Evolutionary conservation across 2,113 vertebrate species (phyloP), one percentile per base, ranked within the genome.

Genomic region (Bubo blakistoni): DNA sequence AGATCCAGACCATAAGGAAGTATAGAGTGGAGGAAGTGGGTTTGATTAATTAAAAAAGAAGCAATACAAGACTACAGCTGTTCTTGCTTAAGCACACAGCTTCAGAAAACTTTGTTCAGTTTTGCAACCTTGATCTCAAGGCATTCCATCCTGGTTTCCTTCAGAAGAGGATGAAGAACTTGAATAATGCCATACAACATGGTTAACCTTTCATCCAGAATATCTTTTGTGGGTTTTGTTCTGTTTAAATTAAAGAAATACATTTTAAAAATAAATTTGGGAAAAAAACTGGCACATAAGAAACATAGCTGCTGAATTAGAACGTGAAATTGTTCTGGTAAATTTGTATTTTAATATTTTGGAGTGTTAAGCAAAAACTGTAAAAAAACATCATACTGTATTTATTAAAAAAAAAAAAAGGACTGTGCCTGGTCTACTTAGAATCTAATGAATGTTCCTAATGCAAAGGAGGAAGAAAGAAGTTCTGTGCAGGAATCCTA

Each of bases 41-140:
- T 88, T 89, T 85, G 81, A 79, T 79, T 86, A 96, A 97, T 95
- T 96, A 95, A 95, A 93, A 94, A 74, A 85, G 62, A 47, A 81
- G 89, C 55, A 85, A 13, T 30, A 19, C 38, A 84, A 59, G 62
- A 76, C 47, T 90, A 74, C 94, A 97, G 95, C 93, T 96, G 92
- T 79, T 96, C 79, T 85, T 86, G 92, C 78, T 96, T 95, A 96
- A 93, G 85, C 49, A 67, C 34, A 87, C 21, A 88, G 90, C 62
- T 81, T 90, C 67, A 76, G 81, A 69, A 93, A 88, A 93, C 78
- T 89, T 81, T 7, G 32, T 54, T 92, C 85, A 85, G 70, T 74
- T 85, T 87, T 82, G 81, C 34, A 87, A 24, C 66, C 78, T 87
- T 84, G 73, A 69, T 85, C 70, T 92, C 25, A 61, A 82, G 44